Percentiles rank a stretch among this genome's conserved stretches.
phyloP scores from a whole-genome alignment of 2,797 vertebrate species.

The Cottoperca gobio region DNA sequence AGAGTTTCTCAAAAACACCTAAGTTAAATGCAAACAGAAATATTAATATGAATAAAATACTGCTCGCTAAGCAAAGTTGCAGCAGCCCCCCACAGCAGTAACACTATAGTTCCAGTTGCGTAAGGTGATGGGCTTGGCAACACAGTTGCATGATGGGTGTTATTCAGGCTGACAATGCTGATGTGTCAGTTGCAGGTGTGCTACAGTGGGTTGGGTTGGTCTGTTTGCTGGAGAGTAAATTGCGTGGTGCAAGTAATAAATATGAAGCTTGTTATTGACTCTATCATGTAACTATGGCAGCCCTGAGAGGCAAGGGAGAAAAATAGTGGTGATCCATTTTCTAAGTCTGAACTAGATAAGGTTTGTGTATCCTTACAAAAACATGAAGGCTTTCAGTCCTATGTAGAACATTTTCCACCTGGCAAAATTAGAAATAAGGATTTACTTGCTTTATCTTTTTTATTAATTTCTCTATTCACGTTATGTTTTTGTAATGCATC shows the following conservation, averaged over 20 bases:
- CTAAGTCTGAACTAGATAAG: too few relatives aligned
- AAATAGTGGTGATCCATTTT: too few relatives aligned
- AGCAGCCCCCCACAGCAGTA: constrained; percentile 16
- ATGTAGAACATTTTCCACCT: too few relatives aligned
- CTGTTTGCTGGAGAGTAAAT: constrained; percentile 7
- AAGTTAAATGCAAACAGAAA: constrained; percentile 32
- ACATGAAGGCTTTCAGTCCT: too few relatives aligned
- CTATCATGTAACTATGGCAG: neutral
- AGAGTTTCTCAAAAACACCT: constrained; percentile 14
- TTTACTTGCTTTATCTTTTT: neutral
- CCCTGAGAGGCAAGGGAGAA: too few relatives aligned
- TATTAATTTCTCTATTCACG: neutral
- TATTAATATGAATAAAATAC: constrained; percentile 24
- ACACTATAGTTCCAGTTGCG: constrained; percentile 21
- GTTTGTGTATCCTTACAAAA: too few relatives aligned
- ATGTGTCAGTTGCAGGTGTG: constrained; percentile 16
- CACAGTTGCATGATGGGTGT: constrained; percentile 15
- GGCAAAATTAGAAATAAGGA: too few relatives aligned
- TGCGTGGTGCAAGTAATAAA: neutral
- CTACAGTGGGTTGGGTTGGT: neutral
- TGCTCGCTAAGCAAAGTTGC: constrained; percentile 42
- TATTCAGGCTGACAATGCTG: constrained; percentile 6
- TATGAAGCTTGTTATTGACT: constrained; percentile 11
- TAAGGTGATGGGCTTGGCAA: constrained; percentile 36
- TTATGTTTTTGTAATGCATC: neutral